Evolutionary conservation across 2,113 vertebrate species (phyloP).

Genomic region (Triplophysa siluroides): DNA sequence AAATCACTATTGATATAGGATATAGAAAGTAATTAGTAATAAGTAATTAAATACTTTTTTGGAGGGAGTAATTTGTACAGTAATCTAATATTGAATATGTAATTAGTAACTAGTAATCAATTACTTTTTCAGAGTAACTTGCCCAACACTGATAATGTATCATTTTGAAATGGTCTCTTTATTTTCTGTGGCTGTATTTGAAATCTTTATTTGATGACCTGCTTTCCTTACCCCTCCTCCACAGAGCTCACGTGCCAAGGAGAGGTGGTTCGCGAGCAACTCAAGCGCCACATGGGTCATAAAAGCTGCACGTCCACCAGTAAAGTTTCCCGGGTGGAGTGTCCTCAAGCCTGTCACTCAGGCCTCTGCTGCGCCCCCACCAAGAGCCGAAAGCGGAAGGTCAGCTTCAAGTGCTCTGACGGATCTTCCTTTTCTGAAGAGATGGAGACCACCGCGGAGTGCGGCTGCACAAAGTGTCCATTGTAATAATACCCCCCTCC

Average conservation of each 20-base stretch:
- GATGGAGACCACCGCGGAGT: constrained; percentile 89
- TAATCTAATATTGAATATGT: too few relatives aligned
- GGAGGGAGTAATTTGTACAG: too few relatives aligned
- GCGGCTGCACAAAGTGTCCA: constrained; percentile 87
- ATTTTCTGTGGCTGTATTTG: not conserved
- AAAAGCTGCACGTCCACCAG: constrained; percentile 80
- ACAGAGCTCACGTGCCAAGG: constrained; percentile 86
- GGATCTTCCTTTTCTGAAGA: constrained; percentile 91
- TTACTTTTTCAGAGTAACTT: too few relatives aligned
- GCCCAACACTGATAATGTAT: too few relatives aligned
- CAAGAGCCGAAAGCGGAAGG: constrained; percentile 89
- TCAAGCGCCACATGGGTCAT: constrained; percentile 85
- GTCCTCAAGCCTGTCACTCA: constrained; percentile 76
- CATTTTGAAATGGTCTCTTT: not conserved
- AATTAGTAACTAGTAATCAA: too few relatives aligned
- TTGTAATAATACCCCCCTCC: constrained; percentile 69
- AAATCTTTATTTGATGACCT: not conserved
- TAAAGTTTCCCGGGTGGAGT: constrained; percentile 86
- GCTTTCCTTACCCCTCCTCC: not conserved
- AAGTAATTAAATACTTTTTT: too few relatives aligned
- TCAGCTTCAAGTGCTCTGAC: constrained; percentile 88
- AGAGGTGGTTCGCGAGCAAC: constrained; percentile 84
- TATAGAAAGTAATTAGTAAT: too few relatives aligned
- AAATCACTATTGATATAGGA: too few relatives aligned
- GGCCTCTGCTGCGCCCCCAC: constrained; percentile 87